Evolutionary conservation across 2,888 invertebrate genomes (phyloP).

Genomic region (Gisinianus flammeolus): DNA sequence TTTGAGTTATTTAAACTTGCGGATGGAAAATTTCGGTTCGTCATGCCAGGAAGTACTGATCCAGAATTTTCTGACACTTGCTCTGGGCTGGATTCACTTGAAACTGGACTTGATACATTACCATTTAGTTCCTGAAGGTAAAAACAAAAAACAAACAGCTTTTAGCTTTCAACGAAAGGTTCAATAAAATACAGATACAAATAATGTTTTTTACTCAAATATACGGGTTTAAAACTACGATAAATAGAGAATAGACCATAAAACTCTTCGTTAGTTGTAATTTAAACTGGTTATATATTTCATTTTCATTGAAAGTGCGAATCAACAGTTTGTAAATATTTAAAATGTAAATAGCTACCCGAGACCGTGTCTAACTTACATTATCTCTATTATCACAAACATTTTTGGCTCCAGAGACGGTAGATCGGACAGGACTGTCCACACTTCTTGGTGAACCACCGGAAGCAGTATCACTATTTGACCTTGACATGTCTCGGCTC

Average conservation of each 20-base stretch:
- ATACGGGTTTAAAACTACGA: neutral
- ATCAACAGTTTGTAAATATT: too few relatives aligned
- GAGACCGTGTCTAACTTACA: slow-evolving; percentile 28
- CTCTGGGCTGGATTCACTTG: slow-evolving; percentile 43
- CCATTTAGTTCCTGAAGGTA: slow-evolving; percentile 65
- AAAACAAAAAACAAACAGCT: slow-evolving; percentile 42
- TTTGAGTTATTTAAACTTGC: slow-evolving; percentile 45
- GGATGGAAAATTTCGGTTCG: slow-evolving; percentile 50
- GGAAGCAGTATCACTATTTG: slow-evolving; percentile 55
- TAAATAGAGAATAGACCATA: neutral
- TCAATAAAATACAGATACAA: neutral
- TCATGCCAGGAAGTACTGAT: slow-evolving; percentile 32
- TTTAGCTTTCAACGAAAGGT: neutral
- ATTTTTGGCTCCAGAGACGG: slow-evolving; percentile 48
- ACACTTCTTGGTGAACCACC: slow-evolving; percentile 50
- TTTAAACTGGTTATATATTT: neutral
- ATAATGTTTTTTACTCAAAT: neutral
- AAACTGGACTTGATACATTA: slow-evolving; percentile 62
- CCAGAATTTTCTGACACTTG: neutral
- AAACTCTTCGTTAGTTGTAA: neutral
- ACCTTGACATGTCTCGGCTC: slow-evolving; percentile 54
- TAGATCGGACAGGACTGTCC: slow-evolving; percentile 53
- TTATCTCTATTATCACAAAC: slow-evolving; percentile 57
- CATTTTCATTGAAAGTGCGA: neutral
- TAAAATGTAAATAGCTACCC: neutral